Base-by-base conservation (phyloP, 2,113 vertebrate species). In the Hippopotamus amphibius region DNA sequence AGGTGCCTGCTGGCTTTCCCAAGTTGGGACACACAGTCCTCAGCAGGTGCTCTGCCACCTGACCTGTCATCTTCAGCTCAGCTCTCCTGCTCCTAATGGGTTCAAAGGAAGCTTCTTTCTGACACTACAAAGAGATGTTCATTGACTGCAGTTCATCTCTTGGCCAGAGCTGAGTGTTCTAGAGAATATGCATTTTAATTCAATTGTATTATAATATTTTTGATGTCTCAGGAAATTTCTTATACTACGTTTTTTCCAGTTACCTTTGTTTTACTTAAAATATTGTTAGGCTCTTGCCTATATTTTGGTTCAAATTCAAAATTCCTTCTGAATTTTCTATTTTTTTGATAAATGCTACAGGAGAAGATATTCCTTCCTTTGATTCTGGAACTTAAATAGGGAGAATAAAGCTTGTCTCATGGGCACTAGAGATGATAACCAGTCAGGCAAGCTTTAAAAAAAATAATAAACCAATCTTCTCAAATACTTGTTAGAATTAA, bases 291-390 rank as follows among this genome's bases (percentile, higher is more conserved):
- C 21, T 83, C 57, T 95, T 91, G 21, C 5, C 46, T 88, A 11
- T 90, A 87, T 86, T 92, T 89, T 80, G 83, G 28, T 82, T 96
- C 81, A 81, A 53, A 93, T 68, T n/a, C 77, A 63, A 93, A 82
- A 41, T 80, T 90, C 28, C 26, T 74, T 74, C 81, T 71, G 71
- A 57, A 91, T 74, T 89, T 79, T 88, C 26, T 55, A 57, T 88
- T 84, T 81, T 79, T 96, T 88, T 72, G 43, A 21, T 87, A 95
- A 82, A 71, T 96, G 48, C 37, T 53, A 7, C 55, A n/a, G n/a
- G 85, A 91, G 53, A 90, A 91, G 48, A 74, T 71, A 16, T 7
- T 61, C 76, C 83, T 94, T 80, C 30, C 28, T 87, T 66, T 65
- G 53, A 90, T 82, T 94, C 88, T 43, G 59, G 71, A 65, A 81